Conservation (phyloP, 2,113 vertebrate species). For the Stegostoma tigrinum region DNA sequence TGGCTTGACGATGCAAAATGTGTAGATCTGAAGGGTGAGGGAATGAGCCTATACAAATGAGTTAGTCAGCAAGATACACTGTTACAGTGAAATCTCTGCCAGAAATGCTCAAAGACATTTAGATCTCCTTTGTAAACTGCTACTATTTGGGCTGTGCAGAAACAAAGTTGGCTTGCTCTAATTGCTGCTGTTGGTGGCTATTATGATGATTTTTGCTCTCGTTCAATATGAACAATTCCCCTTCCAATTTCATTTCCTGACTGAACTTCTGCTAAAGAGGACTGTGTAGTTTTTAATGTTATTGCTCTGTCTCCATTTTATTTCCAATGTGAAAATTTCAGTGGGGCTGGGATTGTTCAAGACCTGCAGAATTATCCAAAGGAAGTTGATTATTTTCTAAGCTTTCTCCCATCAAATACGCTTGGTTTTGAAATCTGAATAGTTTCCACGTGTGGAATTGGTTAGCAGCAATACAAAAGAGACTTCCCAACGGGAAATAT, state of each 20-base stretch:
- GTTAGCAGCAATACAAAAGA: background rate
- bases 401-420: background rate
- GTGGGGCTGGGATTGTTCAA: background rate
- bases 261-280: background rate
- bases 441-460: background rate
- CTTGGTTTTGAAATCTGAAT: background rate
- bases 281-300: background rate
- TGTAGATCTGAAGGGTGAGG: background rate
- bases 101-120: background rate
- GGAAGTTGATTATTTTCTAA: background rate
- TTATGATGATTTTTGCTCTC: no score
- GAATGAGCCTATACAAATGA: background rate
- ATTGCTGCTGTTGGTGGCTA: background rate
- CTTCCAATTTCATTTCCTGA: background rate
- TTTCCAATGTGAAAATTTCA: background rate
- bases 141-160: background rate
- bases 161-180: background rate
- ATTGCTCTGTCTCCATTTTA: background rate
- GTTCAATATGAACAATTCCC: background rate
- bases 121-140: background rate
- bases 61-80: background rate
- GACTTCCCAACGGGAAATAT: background rate
- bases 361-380: background rate
- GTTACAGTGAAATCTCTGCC: background rate
- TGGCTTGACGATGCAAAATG: background rate